These are phyloP conservation scores for Tetanocera ferruginea DNA, from an alignment of 2,888 invertebrate species.

Conservation along the genomic window DNA sequence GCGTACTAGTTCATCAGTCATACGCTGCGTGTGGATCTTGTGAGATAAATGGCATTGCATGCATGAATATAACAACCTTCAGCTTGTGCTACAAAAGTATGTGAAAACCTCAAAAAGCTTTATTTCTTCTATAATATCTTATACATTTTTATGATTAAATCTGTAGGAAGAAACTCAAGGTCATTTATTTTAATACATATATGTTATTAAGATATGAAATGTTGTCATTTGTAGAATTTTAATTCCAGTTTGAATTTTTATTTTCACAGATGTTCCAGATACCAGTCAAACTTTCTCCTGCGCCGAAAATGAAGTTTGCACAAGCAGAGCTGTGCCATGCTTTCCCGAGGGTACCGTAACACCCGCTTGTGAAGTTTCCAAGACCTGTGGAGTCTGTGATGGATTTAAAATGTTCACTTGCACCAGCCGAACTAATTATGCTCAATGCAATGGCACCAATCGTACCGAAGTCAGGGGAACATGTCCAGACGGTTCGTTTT, in stretches of 20 bases:
- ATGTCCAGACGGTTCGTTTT: constrained; percentile 52
- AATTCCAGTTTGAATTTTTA: not conserved
- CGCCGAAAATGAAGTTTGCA: constrained; percentile 52
- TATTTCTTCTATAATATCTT: not conserved
- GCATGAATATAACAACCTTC: constrained; percentile 56
- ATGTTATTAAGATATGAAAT: not conserved
- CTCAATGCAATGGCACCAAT: constrained; percentile 48
- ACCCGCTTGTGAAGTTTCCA: constrained; percentile 45
- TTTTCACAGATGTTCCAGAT: not conserved
- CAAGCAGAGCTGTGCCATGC: constrained; percentile 39
- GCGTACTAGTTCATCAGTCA: constrained; percentile 26
- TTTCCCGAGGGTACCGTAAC: not conserved
- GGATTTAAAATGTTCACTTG: constrained; percentile 53
- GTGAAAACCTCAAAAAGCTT: not conserved
- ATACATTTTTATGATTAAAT: too few relatives aligned
- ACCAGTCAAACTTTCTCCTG: constrained; percentile 42
- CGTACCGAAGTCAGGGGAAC: constrained; percentile 21
- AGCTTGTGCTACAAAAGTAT: constrained; percentile 48
- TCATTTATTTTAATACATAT: not conserved
- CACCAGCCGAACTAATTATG: constrained; percentile 56
- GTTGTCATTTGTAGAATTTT: not conserved
- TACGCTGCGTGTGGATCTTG: constrained; percentile 50
- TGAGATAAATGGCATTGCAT: constrained; percentile 52
- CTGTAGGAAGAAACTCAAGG: too few relatives aligned
- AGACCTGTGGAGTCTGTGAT: constrained; percentile 52